Evolutionary conservation across 2,113 vertebrate genomes (phyloP).

Genomic region (Melospiza georgiana): DNA sequence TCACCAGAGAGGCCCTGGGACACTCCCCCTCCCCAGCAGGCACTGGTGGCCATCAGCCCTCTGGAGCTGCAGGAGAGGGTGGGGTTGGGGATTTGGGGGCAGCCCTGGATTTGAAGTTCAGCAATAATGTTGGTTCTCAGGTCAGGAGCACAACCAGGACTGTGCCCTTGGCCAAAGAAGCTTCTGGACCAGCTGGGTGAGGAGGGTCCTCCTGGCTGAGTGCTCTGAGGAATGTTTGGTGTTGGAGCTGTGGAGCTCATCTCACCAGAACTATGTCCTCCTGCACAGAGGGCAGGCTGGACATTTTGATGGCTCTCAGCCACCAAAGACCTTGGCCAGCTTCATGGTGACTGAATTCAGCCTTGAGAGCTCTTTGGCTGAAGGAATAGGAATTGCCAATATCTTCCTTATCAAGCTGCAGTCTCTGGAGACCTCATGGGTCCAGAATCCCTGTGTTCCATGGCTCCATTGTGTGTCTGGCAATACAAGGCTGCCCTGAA

Average conservation of each 20-base stretch:
- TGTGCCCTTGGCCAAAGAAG: neutral
- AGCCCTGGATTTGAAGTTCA: neutral
- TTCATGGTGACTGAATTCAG: neutral
- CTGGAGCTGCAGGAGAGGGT: neutral
- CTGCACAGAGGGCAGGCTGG: neutral
- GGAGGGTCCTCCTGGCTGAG: neutral
- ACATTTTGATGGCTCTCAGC: neutral
- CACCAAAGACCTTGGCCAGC: neutral
- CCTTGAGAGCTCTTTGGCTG: neutral
- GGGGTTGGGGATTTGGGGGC: rapidly evolving
- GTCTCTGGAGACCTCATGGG: neutral
- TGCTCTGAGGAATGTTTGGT: neutral
- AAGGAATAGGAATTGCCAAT: neutral
- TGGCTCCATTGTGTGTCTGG: rapidly evolving
- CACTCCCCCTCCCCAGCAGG: neutral
- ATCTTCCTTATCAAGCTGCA: neutral
- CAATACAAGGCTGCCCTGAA: neutral
- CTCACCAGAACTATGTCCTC: neutral
- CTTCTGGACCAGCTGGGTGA: neutral
- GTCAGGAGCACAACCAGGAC: neutral
- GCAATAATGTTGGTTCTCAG: neutral
- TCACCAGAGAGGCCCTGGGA: rapidly evolving
- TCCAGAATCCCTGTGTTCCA: neutral
- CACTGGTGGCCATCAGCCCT: neutral
- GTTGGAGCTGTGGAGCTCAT: neutral